These are phyloP conservation scores for Portunus trituberculatus DNA, from an alignment of 1,140 invertebrate genomes.

Conservation along the genomic window DNA sequence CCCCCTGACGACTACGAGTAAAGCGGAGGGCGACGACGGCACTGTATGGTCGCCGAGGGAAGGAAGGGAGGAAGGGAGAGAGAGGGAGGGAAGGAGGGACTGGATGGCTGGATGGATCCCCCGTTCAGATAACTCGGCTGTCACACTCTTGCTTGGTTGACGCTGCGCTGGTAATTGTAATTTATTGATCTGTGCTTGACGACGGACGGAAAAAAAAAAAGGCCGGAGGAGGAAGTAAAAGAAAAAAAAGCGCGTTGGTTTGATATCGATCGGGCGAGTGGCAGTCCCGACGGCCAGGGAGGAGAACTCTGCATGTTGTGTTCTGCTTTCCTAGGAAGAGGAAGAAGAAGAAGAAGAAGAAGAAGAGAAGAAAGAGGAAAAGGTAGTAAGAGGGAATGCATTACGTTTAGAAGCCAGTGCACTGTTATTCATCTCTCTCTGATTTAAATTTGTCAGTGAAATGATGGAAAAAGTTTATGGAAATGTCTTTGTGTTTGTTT, in stretches of 20 bases:
- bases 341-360: background rate
- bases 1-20: background rate
- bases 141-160: conserved; percentile 61
- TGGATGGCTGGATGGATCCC: background rate
- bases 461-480: too few species aligned
- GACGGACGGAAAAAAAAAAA: background rate
- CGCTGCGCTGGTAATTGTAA: conserved; percentile 55
- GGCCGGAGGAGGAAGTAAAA: background rate
- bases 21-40: background rate
- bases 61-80: background rate
- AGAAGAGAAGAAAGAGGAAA: background rate
- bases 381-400: background rate
- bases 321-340: background rate
- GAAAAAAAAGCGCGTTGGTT: background rate
- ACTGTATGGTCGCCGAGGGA: background rate
- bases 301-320: background rate
- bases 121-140: conserved; percentile 49
- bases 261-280: conserved; percentile 10
- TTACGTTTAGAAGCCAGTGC: too few species aligned
- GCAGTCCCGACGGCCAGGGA: background rate
- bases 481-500: too few species aligned
- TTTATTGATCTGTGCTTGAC: conserved; percentile 65
- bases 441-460: too few species aligned
- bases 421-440: too few species aligned
- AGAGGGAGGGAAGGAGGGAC: background rate